Conservation (phyloP, 2,797 vertebrate species). For the Mormyrus hasselquistii region DNA sequence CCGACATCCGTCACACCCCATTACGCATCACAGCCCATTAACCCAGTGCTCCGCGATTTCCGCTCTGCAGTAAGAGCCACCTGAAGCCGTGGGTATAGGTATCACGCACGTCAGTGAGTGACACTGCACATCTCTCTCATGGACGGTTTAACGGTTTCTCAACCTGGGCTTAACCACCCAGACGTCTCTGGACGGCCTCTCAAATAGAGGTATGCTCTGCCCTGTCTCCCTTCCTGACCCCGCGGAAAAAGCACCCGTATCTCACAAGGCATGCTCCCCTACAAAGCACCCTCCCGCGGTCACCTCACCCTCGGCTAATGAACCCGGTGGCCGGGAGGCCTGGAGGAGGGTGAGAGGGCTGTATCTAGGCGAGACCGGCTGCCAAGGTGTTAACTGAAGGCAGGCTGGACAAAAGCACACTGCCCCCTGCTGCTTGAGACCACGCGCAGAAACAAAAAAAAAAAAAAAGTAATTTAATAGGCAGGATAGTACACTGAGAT, state of each 20-base stretch:
- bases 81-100: not conserved
- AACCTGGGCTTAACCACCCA: not conserved
- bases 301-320: constrained; percentile 32
- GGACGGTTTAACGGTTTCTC: not conserved
- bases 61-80: not conserved
- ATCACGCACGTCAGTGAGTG: not conserved
- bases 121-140: not conserved
- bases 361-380: constrained; percentile 35
- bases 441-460: constrained; percentile 23
- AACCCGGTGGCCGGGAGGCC: constrained; percentile 33
- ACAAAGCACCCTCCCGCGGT: not conserved
- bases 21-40: not conserved
- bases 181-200: not conserved
- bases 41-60: not conserved
- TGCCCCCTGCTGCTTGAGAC: not conserved
- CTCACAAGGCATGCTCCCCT: not conserved
- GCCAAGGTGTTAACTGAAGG: constrained; percentile 38
- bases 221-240: not conserved
- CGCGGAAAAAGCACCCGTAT: not conserved
- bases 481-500: constrained; percentile 32
- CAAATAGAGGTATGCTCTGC: not conserved
- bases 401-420: constrained; percentile 14
- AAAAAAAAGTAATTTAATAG: constrained; percentile 30
- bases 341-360: constrained; percentile 28
- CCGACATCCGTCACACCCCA: not conserved